Evolutionary conservation across 1,140 invertebrate genomes (phyloP), one percentile per base, ranked within the genome.

Genomic region (Manduca sexta): DNA sequence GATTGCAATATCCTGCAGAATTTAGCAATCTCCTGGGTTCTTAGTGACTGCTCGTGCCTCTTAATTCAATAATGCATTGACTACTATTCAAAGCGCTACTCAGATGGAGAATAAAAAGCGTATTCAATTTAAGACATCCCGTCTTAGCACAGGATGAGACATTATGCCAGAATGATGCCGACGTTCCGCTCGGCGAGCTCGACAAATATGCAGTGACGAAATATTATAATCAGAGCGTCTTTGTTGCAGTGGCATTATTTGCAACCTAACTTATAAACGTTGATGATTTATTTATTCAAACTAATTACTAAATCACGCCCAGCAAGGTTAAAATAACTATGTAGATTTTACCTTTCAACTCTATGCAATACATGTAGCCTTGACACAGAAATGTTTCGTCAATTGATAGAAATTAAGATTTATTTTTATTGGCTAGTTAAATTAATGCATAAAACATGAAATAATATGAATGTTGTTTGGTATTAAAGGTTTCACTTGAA

Each of bases 261-360:
- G 12, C 18, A 29, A 34, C 10, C 12, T 8, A 5, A 26, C 33
- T 14, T 15, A 29, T 30, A 3, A 41, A 10, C 34, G 40, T 10
- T 37, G 42, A 54, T 35, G 39, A 43, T 54, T 57, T 56, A 39
- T 61, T 47, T 56, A 57, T 55, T 56, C 52, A 49, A 73, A 60
- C 63, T 60, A 63, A 63, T 72, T 65, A 54, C 58, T 56, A 54
- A 59, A 63, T 68, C 60, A 69, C 69, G 68, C 68, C 65, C 50
- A 59, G 46, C 70, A 77, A 77, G 70, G 70, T 72, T 69, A 53
- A 60, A 71, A 60, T 64, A 57, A 49, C 60, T 67, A 67, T 63
- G 61, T 66, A 68, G 52, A 71, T 62, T 70, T 71, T 74, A 64
- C 66, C 74, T 77, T 74, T 78, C 68, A 69, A 75, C 62, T 69